These are phyloP conservation scores for Aquatica leii DNA, from an alignment of 2,888 invertebrate genomes.

Conservation along the genomic window DNA sequence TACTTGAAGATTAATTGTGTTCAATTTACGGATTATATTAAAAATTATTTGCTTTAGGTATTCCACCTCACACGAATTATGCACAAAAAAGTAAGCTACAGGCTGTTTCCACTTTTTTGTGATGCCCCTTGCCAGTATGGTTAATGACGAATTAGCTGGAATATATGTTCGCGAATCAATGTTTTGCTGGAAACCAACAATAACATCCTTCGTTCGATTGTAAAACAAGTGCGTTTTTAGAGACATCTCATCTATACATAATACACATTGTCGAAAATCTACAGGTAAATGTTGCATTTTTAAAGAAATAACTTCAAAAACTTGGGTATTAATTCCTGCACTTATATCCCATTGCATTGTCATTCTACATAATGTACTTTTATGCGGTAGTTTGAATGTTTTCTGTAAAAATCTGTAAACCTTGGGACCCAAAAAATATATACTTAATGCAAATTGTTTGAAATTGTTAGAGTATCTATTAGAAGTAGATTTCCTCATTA, in stretches of 20 bases:
- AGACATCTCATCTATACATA: conserved; percentile 6
- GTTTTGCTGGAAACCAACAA: background rate
- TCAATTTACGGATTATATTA: background rate
- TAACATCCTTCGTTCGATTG: background rate
- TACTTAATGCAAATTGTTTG: too few relatives aligned
- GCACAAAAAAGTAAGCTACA: conserved; percentile 7
- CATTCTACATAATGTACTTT: too few relatives aligned
- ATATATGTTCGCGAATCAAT: background rate
- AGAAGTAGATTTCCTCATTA: too few relatives aligned
- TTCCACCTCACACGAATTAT: background rate
- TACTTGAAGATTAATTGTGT: background rate
- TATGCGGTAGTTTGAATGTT: too few relatives aligned
- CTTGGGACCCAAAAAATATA: too few relatives aligned
- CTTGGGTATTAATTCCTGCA: too few relatives aligned
- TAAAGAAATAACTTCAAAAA: too few relatives aligned
- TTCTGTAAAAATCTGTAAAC: too few relatives aligned
- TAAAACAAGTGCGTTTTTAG: conserved; percentile 7
- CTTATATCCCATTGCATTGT: too few relatives aligned
- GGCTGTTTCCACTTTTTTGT: conserved; percentile 2
- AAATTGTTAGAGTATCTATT: too few relatives aligned
- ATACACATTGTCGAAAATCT: too few relatives aligned
- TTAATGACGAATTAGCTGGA: background rate
- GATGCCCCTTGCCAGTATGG: conserved; percentile 1
- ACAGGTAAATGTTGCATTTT: too few relatives aligned
- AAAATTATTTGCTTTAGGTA: background rate